Base-by-base conservation (phyloP, 2,888 invertebrate species). In the Antitype chi region DNA sequence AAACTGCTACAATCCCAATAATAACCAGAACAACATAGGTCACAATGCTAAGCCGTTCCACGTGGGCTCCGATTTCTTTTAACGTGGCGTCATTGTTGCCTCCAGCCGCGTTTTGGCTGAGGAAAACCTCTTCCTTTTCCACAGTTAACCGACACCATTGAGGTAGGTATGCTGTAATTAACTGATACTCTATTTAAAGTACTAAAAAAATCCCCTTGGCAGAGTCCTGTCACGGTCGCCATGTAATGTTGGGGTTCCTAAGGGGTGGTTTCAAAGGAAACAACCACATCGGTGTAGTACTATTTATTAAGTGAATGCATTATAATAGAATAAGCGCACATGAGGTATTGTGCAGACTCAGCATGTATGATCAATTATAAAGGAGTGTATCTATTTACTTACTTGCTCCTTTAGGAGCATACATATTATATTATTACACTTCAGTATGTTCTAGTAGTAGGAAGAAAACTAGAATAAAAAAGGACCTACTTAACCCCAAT, bases 21-120 rank as follows among this genome's bases (percentile, higher is more conserved):
- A 60, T 60, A n/a, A n/a, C 49, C 23, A 70, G 15, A 28, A 70
- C n/a, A 49, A 60, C n/a, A 6, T 47, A 47, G 23, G 60, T 70
- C 17, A 49, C 59, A 28, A 49, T 49, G 60, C 49, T 60, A 23
- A 49, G 32, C 60, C 60, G 32, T 15, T 70, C 60, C 32, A n/a
- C 47, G 32, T 70, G 32, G 17, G 28, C 32, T 17, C 60, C 49
- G 23, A 70, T 70, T 28, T 59, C 47, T 17, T 70, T 70, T 28
- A 70, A 47, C 23, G 28, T 25, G 47, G 28, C 59, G 23, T 70
- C 70, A 70, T 70, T 60, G 47, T 70, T 60, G 59, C 49, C 49
- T 60, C 49, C 60, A 70, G 49, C 59, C 49, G 70, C 59, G 23
- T 28, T 60, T 60, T 49, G 59, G 15, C 28, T 49, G 28, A 32